These are phyloP conservation scores for Mechanitis messenoides DNA, from an alignment of 2,888 invertebrate species.

Conservation along the genomic window DNA sequence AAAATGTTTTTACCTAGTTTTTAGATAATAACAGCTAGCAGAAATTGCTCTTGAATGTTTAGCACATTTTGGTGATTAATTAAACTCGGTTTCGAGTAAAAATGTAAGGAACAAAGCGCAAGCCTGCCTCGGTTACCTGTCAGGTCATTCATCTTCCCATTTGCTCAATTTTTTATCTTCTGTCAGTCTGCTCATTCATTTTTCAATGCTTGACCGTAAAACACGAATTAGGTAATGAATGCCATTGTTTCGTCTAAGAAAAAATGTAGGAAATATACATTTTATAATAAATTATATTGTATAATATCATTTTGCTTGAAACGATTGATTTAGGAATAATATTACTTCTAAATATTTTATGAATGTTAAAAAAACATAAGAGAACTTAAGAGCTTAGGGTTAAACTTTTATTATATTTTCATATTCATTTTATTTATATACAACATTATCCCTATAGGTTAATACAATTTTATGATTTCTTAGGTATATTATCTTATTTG, in stretches of 20 bases:
- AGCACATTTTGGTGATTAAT: constrained; percentile 17
- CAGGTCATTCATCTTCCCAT: constrained; percentile 25
- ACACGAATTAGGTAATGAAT: constrained; percentile 1
- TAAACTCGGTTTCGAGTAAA: constrained; percentile 17
- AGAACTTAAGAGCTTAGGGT: too few relatives aligned
- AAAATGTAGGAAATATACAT: neutral
- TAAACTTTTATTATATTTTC: too few relatives aligned
- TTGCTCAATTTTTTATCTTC: constrained; percentile 24
- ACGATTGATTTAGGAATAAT: too few relatives aligned
- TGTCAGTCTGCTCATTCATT: constrained; percentile 16
- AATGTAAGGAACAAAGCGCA: constrained; percentile 11
- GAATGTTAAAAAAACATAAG: too few relatives aligned
- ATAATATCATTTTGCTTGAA: too few relatives aligned
- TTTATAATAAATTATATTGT: neutral
- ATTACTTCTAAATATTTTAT: too few relatives aligned
- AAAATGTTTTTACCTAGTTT: neutral
- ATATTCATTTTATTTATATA: too few relatives aligned
- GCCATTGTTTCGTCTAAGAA: neutral
- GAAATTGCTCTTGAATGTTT: constrained; percentile 6
- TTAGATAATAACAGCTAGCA: neutral
- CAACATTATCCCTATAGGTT: too few relatives aligned
- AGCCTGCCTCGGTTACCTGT: constrained; percentile 19
- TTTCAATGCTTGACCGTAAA: constrained; percentile 9
- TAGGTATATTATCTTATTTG: too few relatives aligned
- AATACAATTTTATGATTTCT: too few relatives aligned